A percentile compares a stretch with the other conserved stretches of the same genome.
Conservation (phyloP, 2,888 invertebrate genomes). For the Thelaira solivaga region DNA sequence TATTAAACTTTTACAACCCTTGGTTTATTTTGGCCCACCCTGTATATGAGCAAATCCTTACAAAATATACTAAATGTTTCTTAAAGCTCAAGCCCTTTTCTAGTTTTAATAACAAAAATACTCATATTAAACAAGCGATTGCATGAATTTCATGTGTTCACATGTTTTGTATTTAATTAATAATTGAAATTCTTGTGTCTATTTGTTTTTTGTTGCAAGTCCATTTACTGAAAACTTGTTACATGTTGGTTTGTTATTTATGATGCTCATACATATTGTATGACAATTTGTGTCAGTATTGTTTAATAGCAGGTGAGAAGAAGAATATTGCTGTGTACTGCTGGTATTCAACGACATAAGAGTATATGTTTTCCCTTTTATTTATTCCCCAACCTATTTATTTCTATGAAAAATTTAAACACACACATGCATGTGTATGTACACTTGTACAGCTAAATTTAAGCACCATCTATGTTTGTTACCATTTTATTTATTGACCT, state of each 20-base stretch:
- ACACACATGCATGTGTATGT: neutral
- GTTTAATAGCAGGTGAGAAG: neutral
- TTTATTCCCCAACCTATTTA: constrained; percentile 25
- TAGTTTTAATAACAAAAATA: too few species aligned
- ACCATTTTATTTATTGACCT: constrained; percentile 41
- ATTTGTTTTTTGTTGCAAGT: neutral
- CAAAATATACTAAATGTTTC: too few species aligned
- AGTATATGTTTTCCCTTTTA: neutral
- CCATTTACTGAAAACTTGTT: neutral
- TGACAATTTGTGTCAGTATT: neutral
- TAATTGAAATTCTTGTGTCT: constrained; percentile 7
- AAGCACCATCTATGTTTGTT: neutral
- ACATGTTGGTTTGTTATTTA: constrained; percentile 12
- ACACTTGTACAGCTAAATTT: neutral
- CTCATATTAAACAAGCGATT: too few species aligned
- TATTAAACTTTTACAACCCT: too few species aligned
- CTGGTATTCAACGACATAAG: too few species aligned
- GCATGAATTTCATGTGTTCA: too few species aligned
- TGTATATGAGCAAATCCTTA: too few species aligned
- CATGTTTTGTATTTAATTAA: neutral
- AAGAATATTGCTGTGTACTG: neutral
- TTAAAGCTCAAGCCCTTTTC: too few species aligned
- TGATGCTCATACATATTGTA: constrained; percentile 4
- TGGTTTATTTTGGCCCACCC: too few species aligned
- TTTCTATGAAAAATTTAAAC: neutral